These are phyloP conservation scores for Sarcophaga variegata DNA, from an alignment of 2,888 invertebrate genomes.

Conservation along the genomic window DNA sequence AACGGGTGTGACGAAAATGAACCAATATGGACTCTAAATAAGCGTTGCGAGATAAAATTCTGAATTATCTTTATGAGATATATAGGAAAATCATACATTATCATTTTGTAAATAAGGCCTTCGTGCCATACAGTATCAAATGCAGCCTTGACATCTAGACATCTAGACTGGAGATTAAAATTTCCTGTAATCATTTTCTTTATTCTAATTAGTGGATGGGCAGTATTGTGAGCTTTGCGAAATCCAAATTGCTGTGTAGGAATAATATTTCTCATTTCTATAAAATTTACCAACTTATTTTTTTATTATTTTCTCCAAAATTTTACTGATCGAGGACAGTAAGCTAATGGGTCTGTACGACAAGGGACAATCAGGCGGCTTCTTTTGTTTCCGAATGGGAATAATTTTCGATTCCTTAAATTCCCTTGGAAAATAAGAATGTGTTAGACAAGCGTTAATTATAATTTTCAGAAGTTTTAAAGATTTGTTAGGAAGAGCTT, in stretches of 20 bases:
- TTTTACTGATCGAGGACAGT: constrained; percentile 9
- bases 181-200: too few species aligned
- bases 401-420: constrained; percentile 2
- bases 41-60: too few species aligned
- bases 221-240: too few species aligned
- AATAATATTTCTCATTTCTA: too few species aligned
- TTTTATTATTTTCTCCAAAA: constrained; percentile 17
- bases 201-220: too few species aligned
- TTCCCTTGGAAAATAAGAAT: neutral
- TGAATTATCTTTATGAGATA: too few species aligned
- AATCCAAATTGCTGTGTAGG: too few species aligned
- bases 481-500: neutral
- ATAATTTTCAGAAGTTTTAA: neutral
- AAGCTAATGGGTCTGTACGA: constrained; percentile 18
- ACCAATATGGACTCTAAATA: too few species aligned
- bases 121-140: neutral
- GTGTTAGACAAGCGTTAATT: constrained; percentile 1
- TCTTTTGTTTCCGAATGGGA: neutral
- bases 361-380: neutral
- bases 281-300: too few species aligned
- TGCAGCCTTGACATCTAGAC: too few species aligned
- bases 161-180: too few species aligned
- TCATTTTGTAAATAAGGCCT: neutral
- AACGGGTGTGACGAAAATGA: too few species aligned
- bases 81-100: neutral